A percentile compares a stretch with the other conserved stretches of the same genome.
phyloP scores from a whole-genome alignment of 2,888 invertebrate genomes.

The Ectobius pallidus region DNA sequence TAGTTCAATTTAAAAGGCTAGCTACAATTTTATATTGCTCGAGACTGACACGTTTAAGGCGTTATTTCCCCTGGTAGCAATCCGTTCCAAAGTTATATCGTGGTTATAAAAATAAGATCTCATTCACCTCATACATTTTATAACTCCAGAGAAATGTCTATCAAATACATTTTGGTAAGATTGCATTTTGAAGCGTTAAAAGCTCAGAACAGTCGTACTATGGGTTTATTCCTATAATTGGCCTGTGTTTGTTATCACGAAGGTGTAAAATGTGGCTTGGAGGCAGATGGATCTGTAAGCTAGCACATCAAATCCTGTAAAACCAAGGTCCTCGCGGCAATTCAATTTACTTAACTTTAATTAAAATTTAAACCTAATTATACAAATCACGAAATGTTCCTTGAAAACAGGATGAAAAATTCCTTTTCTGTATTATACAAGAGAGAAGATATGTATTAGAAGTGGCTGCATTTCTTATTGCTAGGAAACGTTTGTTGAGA shows the following conservation, averaged over 20 bases:
- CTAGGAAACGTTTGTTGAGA: neutral
- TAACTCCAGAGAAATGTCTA: no score
- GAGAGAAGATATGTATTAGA: constrained; percentile 28
- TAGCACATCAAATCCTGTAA: constrained; percentile 10
- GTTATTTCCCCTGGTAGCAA: neutral
- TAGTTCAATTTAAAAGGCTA: no score
- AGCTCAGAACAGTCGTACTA: no score
- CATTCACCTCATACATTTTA: neutral
- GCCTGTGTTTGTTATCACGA: neutral
- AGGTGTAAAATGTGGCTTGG: neutral
- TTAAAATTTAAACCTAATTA: constrained; percentile 24
- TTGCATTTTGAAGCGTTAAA: no score
- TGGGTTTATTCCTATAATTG: neutral
- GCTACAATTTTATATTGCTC: no score
- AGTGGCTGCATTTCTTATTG: constrained; percentile 24
- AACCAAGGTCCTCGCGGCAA: constrained; percentile 3
- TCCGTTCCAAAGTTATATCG: neutral
- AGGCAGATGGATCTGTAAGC: constrained; percentile 3
- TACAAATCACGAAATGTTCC: constrained; percentile 21
- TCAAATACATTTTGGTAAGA: no score
- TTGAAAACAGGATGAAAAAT: constrained; percentile 11
- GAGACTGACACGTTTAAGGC: neutral
- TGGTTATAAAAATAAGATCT: neutral
- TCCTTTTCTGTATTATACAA: constrained; percentile 23
- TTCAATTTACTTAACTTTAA: constrained; percentile 21